Evolutionary conservation across 2,888 invertebrate species (phyloP), one percentile per base, ranked within the genome.

Genomic region (Branchellion lobata): DNA sequence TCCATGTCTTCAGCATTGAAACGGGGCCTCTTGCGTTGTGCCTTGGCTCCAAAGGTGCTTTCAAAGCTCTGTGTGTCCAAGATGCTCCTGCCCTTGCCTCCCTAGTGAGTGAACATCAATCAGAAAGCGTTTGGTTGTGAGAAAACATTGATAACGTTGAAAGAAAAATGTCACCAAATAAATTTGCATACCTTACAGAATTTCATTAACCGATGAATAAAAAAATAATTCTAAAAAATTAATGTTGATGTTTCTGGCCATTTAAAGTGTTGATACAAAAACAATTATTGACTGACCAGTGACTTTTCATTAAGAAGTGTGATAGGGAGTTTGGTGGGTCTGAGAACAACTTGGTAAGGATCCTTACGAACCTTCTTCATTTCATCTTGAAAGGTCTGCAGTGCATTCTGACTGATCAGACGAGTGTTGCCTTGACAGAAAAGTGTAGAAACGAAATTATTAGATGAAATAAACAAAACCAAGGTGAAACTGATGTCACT

Each of bases 341-440:
- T 94, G 95, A 99, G 95, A 8, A 99, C 91, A 27, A 99, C 94
- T 89, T 97, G 94, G 87, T 97, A 99, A 0, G 99, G 98, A 89
- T 98, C 96, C 86, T 93, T 95, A 78, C 95, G 90, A 40, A 93
- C 97, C 85, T 94, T 93, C 27, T 95, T 96, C 86, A 99, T 91
- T 88, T 97, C 97, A 65, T 93, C 93, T 89, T 99, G 90, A 85
- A 91, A 91, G 79, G 87, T 89, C 85, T 91, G 91, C 68, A 90
- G 86, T 65, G 90, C 89, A 81, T 87, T 86, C 88, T 99, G 98
- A 0, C 95, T 93, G 83, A 99, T 95, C 0, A 99, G 96, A 82
- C 96, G 91, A 0, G 98, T 96, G 87, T 99, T 99, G 24, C 90
- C 90, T 89, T 82, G 29, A 76, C n/a, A 24, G 27, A 21, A 29